Conservation (phyloP, 2,113 vertebrate genomes). For the Polypterus senegalus region DNA sequence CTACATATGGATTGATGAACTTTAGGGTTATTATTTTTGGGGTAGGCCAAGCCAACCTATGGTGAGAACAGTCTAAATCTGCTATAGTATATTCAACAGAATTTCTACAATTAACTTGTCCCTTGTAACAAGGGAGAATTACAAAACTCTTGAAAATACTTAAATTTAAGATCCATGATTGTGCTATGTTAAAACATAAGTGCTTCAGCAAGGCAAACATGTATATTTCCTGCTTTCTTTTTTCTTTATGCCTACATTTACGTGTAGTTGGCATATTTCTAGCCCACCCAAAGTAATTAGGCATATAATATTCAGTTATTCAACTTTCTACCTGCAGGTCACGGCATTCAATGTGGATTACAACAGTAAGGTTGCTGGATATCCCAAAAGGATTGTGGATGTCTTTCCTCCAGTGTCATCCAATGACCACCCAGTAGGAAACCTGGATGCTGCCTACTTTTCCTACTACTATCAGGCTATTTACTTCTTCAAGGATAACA, state of each 20-base stretch:
- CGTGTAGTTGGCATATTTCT: too few relatives aligned
- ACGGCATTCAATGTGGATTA: slow-evolving; percentile 22
- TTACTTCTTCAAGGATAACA: slow-evolving; percentile 21
- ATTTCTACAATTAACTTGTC: too few relatives aligned
- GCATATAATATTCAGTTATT: neutral
- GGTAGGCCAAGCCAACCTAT: too few relatives aligned
- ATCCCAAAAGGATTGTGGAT: slow-evolving; percentile 21
- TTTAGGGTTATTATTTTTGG: too few relatives aligned
- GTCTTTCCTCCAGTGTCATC: slow-evolving; percentile 19
- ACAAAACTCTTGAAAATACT: too few relatives aligned
- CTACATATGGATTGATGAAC: too few relatives aligned
- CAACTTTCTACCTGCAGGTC: slow-evolving; percentile 11
- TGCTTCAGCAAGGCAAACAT: neutral
- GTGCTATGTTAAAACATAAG: too few relatives aligned
- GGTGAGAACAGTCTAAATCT: too few relatives aligned
- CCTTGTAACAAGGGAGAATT: too few relatives aligned
- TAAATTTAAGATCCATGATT: too few relatives aligned
- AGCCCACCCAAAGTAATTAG: too few relatives aligned
- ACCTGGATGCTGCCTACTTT: slow-evolving; percentile 20
- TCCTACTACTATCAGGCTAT: slow-evolving; percentile 18
- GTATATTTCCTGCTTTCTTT: neutral
- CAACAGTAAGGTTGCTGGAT: slow-evolving; percentile 14
- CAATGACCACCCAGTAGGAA: slow-evolving; percentile 16
- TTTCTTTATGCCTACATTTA: neutral
- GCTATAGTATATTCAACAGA: too few relatives aligned